Evolutionary conservation across 2,113 vertebrate genomes (phyloP).

Genomic region (Falco punctatus): DNA sequence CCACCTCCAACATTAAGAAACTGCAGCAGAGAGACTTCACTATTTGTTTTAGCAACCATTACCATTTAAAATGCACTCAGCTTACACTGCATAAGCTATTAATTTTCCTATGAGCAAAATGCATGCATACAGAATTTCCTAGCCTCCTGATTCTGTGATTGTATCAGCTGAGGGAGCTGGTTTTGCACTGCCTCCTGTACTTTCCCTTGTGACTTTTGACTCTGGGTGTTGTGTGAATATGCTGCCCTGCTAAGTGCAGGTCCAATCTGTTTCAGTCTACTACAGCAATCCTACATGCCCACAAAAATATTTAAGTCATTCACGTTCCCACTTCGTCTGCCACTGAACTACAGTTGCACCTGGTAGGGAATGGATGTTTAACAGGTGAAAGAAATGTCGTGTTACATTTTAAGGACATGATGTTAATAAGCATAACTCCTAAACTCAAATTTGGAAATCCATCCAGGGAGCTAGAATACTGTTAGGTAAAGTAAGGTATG

Average conservation of each 20-base stretch:
- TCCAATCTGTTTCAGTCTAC: neutral
- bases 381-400: neutral
- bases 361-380: neutral
- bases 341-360: neutral
- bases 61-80: neutral
- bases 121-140: neutral
- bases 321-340: neutral
- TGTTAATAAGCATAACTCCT: neutral
- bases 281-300: neutral
- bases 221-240: neutral
- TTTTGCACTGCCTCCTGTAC: neutral
- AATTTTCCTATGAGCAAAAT: neutral
- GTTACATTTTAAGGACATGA: neutral
- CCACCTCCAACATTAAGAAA: neutral
- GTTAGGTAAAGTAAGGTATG: neutral
- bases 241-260: neutral
- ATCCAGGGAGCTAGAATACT: neutral
- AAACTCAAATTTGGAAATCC: neutral
- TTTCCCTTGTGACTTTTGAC: neutral
- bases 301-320: neutral
- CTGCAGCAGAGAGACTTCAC: neutral
- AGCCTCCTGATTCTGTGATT: neutral
- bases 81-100: neutral
- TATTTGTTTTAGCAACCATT: neutral
- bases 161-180: neutral